A percentile compares a stretch with the other conserved stretches of the same genome.
Conservation (phyloP, 2,113 vertebrate genomes). For the Hyla sarda region DNA sequence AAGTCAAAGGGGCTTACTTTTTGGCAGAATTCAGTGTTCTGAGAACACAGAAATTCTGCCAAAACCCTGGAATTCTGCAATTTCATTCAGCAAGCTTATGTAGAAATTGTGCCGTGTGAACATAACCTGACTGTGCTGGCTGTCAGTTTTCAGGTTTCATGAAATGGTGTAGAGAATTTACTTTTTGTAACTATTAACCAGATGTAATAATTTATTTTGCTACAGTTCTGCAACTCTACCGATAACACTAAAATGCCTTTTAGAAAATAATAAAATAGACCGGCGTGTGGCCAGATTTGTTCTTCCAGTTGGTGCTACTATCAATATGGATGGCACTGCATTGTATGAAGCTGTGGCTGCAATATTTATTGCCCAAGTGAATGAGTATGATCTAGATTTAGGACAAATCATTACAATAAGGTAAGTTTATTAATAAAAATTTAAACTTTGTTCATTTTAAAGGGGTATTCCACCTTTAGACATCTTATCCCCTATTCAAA, state of each 20-base stretch:
- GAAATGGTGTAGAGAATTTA: too few relatives aligned
- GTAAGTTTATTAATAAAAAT: constrained; percentile 65
- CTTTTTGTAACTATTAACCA: rapidly evolving
- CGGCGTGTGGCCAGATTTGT: constrained; percentile 85
- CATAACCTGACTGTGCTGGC: too few relatives aligned
- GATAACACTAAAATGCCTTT: constrained; percentile 89
- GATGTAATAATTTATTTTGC: neutral
- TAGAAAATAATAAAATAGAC: constrained; percentile 87
- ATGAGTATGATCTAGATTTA: constrained; percentile 85
- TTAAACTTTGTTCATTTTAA: too few relatives aligned
- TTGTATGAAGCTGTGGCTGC: constrained; percentile 87
- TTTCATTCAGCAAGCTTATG: too few relatives aligned
- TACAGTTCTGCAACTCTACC: constrained; percentile 86
- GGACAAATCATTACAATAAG: constrained; percentile 89
- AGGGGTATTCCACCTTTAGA: too few relatives aligned
- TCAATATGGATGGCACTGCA: constrained; percentile 79
- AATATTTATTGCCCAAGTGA: constrained; percentile 90
- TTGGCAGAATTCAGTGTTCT: too few relatives aligned
- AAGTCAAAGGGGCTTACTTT: too few relatives aligned
- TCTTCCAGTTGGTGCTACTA: constrained; percentile 73
- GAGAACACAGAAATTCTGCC: too few relatives aligned
- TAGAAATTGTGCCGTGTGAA: too few relatives aligned
- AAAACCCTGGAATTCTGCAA: too few relatives aligned
- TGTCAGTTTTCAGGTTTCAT: too few relatives aligned
- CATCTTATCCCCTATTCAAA: too few relatives aligned